Conservation (phyloP, 1,140 invertebrate species). For the Cepaea nemoralis region DNA sequence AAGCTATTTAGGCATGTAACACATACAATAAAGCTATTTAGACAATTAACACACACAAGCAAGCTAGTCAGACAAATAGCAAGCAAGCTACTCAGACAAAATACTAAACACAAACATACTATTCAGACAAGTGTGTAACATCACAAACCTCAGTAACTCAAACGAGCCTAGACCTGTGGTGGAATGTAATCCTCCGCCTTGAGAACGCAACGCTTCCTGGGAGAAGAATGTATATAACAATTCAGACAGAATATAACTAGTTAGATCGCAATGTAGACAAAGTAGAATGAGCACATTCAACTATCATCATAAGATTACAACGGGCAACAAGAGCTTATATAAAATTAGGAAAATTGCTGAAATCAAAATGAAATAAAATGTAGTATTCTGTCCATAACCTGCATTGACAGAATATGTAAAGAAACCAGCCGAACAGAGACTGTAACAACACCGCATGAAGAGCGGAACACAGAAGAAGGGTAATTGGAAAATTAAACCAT, state of each 20-base stretch:
- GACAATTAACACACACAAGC: background rate
- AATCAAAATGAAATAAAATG: too few relatives aligned
- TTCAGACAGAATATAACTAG: background rate
- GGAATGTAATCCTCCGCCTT: background rate
- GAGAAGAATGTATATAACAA: background rate
- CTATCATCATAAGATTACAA: background rate
- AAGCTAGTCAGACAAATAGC: background rate
- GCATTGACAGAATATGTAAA: too few relatives aligned
- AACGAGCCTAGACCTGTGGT: conserved; percentile 13
- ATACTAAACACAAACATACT: too few relatives aligned
- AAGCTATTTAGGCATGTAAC: background rate
- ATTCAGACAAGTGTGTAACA: too few relatives aligned
- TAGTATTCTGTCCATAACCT: too few relatives aligned
- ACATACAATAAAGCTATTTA: background rate
- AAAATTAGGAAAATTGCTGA: background rate
- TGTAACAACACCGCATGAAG: too few relatives aligned
- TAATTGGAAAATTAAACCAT: too few relatives aligned
- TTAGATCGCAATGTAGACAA: background rate
- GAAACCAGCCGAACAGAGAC: too few relatives aligned
- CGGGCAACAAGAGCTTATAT: background rate
- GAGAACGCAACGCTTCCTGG: background rate
- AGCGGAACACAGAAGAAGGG: too few relatives aligned
- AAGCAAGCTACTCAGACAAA: background rate
- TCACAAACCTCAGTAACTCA: background rate
- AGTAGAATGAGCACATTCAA: background rate